Evolutionary conservation across 1,140 invertebrate species (phyloP).

Genomic region (Matsumurasca onukii): DNA sequence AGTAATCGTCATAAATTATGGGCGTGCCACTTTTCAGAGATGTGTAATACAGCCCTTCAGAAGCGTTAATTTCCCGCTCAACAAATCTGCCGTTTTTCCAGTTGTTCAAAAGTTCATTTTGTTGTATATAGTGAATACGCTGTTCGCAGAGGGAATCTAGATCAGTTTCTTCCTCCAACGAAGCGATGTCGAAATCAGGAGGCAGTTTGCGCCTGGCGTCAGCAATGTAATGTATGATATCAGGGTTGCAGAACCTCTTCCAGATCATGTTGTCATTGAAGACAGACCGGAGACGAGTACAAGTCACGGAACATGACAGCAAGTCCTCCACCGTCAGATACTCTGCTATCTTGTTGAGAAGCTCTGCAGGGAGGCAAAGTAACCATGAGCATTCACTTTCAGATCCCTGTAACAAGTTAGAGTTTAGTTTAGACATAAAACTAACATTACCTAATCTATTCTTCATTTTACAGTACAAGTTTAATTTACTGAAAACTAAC

Average conservation of each 20-base stretch:
- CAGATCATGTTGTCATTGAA: slow-evolving; percentile 1
- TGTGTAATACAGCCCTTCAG: slow-evolving; percentile 1
- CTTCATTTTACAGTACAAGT: no score
- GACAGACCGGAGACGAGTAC: neutral
- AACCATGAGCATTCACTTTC: neutral
- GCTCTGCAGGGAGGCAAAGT: neutral
- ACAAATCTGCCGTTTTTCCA: slow-evolving; percentile 19
- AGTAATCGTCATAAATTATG: slow-evolving; percentile 6
- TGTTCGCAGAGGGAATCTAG: neutral
- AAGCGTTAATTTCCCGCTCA: neutral
- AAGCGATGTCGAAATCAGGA: no score
- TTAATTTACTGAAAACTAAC: no score
- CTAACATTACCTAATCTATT: no score
- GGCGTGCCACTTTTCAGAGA: slow-evolving; percentile 6
- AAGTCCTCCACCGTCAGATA: neutral
- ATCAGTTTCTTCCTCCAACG: no score
- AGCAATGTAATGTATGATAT: neutral
- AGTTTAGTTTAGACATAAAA: no score
- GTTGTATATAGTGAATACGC: neutral
- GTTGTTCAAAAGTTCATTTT: slow-evolving; percentile 11
- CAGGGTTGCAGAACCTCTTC: neutral
- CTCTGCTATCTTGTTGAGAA: neutral
- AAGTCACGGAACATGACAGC: neutral
- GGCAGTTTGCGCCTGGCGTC: neutral
- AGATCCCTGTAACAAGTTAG: neutral